Evolutionary conservation across 2,113 vertebrate species (phyloP), one percentile per base, ranked within the genome.

Genomic region (Hippocampus abdominalis): DNA sequence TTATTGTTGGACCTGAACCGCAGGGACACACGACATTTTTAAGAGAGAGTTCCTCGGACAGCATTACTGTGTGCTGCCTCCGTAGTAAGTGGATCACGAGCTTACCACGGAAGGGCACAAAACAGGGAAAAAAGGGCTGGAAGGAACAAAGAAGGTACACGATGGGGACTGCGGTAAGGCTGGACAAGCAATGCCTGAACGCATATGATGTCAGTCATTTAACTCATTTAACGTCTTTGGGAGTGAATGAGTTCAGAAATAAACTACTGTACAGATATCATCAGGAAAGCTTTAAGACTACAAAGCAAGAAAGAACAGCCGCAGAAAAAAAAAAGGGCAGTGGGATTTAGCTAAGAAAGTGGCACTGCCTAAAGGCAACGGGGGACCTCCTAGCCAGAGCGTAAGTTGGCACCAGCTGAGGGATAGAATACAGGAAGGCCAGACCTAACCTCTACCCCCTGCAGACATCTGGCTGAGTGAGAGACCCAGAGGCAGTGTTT

Each of bases 11-110:
- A 27, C 8, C 11, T 36, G 18, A 36, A 61, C 3, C 7, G 32
- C 15, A 20, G 2, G 1, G 8, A 61, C 3, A 36, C 32, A 36
- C 0, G 86, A 80, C 80, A 79, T 81, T 87, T 90, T 86, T 83
- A 80, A 78, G 81, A 85, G 81, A 81, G 82, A 90, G 86, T 85
- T 81, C 73, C 80, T 78, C 77, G 78, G 84, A 90, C 78, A 83
- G 86, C 83, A 83, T 88, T 85, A 64, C 84, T 74, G 81, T 74
- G 77, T 90, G 90, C 88, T 88, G 89, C 87, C 88, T 86, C 83
- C 69, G 53, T 77, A 67, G 87, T 88, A 91, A 91, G 82, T 78
- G 76, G 88, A 90, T 90, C 77, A 75, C 63, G 70, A 75, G 81
- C 75, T 72, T 75, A 81, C 85, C 82, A 90, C 69, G 61, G 64